Conservation (phyloP, 1,140 invertebrate species). For the Drosophila oshimai region DNA sequence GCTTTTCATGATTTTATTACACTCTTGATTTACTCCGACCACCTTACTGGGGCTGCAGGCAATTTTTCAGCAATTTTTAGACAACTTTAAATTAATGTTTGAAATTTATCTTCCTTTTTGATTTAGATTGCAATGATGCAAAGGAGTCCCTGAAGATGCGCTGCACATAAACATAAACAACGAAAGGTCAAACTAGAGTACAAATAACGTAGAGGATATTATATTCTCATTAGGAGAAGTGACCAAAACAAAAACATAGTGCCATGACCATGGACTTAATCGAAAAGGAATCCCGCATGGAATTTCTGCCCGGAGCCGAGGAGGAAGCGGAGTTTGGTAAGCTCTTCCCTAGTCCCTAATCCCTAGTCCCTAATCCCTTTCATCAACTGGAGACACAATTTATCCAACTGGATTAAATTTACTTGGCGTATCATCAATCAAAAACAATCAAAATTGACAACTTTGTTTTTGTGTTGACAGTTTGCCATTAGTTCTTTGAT, state of each 20-base stretch:
- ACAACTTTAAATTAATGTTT: constrained; percentile 4
- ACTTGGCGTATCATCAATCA: constrained; percentile 36
- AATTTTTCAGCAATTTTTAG: background rate
- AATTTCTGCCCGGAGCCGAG: constrained; percentile 62
- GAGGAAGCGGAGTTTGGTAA: constrained; percentile 72
- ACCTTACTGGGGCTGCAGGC: background rate
- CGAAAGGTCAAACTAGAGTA: background rate
- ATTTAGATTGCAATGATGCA: constrained; percentile 11
- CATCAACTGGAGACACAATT: background rate
- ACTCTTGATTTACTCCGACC: background rate
- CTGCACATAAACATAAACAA: constrained; percentile 14
- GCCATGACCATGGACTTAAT: constrained; percentile 50
- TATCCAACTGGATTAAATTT: background rate
- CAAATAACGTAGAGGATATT: background rate
- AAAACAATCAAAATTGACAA: constrained; percentile 30
- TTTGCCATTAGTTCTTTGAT: constrained; percentile 19
- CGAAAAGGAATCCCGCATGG: constrained; percentile 35
- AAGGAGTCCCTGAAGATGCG: constrained; percentile 17
- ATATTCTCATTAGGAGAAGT: constrained; percentile 7
- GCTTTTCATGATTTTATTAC: background rate
- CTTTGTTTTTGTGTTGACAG: constrained; percentile 10
- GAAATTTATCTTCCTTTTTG: background rate
- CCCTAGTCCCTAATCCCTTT: constrained; percentile 40
- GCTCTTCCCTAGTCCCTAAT: constrained; percentile 26
- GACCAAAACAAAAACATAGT: background rate